These are phyloP conservation scores for Eupeodes latifasciatus DNA, from an alignment of 2,888 invertebrate species.

Conservation along the genomic window DNA sequence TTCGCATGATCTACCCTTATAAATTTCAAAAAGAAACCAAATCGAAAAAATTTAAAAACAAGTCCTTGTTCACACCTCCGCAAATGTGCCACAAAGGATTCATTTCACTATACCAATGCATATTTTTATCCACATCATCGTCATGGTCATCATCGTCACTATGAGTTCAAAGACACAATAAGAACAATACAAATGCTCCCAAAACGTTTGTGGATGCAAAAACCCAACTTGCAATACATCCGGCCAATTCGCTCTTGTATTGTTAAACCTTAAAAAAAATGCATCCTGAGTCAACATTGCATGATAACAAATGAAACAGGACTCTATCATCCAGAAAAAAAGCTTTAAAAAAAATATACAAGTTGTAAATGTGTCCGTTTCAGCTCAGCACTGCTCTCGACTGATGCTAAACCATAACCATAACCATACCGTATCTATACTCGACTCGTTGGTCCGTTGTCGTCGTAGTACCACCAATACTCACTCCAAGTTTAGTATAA, in stretches of 20 bases:
- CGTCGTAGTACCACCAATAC: no score
- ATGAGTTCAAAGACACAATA: constrained; percentile 47
- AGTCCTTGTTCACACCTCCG: constrained; percentile 63
- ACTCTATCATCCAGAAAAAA: constrained; percentile 12
- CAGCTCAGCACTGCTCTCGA: neutral
- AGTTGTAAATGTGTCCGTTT: constrained; percentile 63
- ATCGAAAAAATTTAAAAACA: constrained; percentile 16
- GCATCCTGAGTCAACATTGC: constrained; percentile 64
- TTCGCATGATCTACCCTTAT: neutral
- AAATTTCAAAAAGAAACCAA: neutral
- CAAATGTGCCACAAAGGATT: constrained; percentile 57
- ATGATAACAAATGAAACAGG: constrained; percentile 54
- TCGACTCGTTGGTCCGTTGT: no score
- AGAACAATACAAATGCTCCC: constrained; percentile 40
- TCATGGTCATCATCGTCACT: constrained; percentile 43
- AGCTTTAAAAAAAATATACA: constrained; percentile 53
- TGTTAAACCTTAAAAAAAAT: constrained; percentile 32
- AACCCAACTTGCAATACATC: constrained; percentile 38
- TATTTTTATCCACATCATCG: constrained; percentile 33
- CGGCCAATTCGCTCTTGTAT: constrained; percentile 28
- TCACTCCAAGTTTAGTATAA: neutral
- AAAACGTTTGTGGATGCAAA: constrained; percentile 40
- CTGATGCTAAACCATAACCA: constrained; percentile 22
- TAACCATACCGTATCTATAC: no score
- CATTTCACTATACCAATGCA: constrained; percentile 35